Evolutionary conservation across 2,888 invertebrate species (phyloP), one percentile per base, ranked within the genome.

Genomic region (Lysandra bellargus): DNA sequence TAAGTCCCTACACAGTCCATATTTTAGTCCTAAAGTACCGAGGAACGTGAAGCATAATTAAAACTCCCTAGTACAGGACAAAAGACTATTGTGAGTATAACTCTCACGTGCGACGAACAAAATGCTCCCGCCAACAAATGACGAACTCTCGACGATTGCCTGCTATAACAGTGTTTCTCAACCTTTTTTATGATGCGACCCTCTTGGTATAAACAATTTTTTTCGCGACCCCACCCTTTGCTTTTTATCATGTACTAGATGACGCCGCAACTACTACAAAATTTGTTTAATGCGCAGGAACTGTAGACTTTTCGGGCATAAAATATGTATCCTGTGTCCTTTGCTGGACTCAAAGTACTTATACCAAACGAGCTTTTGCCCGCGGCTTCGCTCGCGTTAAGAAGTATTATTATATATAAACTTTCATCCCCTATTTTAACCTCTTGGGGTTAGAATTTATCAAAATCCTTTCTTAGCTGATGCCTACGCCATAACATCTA

Each of bases 21-120:
- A 44, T 73, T 40, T 73, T 9, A 69, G 44, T n/a, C 40, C 44
- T 40, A 73, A 73, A 73, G 40, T 73, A 73, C 44, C 73, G n/a
- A n/a, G 23, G 40, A 72, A 73, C 44, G 44, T 73, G 73, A n/a
- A 40, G 73, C 73, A 44, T 73, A 74, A 74, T 74, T 74, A 74
- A 74, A 74, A 74, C 44, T 74, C 40, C 44, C 23, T 44, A n/a
- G 44, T 44, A 74, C n/a, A 44, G 74, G 74, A 74, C 74, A 74
- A 74, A 74, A 44, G 30, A n/a, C n/a, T 74, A 74, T 74, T 74
- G 74, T 74, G 74, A 17, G 44, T 40, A 12, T 17, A 44, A 23
- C 74, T 44, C 74, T 40, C 44, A 44, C 74, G 74, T 40, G 72
- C 33, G 37, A 72, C 73, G 40, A 40, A 12, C 74, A 44, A 74